These are phyloP conservation scores for Xyliphius kryptos DNA, from an alignment of 2,113 vertebrate genomes.

Conservation along the genomic window DNA sequence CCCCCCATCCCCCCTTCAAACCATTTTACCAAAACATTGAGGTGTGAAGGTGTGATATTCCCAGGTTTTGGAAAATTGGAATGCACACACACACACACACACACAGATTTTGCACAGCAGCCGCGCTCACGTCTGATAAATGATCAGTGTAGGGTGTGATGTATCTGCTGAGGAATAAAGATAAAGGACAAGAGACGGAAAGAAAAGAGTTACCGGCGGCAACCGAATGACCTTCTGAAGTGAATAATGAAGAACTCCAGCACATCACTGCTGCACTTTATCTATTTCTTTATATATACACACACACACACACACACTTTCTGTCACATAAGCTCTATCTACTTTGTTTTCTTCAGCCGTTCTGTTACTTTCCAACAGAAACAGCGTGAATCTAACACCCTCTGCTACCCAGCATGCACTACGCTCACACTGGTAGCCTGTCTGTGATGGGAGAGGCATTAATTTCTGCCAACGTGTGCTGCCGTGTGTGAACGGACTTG, in stretches of 20 bases:
- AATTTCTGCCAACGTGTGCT: conserved; percentile 24
- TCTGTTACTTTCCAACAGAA: conserved; percentile 13
- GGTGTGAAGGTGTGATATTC: too few relatives aligned
- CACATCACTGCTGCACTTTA: conserved; percentile 23
- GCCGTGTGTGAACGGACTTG: conserved; percentile 18
- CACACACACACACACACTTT: conserved; percentile 18
- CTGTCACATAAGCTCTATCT: conserved; percentile 15
- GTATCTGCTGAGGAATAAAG: conserved; percentile 5
- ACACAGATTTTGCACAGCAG: background rate
- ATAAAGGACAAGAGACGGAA: conserved; percentile 11
- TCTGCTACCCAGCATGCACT: conserved; percentile 13
- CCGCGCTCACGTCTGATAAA: background rate
- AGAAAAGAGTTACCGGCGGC: background rate
- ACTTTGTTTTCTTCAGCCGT: conserved; percentile 24
- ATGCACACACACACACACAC: too few relatives aligned
- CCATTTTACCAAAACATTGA: background rate
- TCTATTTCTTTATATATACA: conserved; percentile 30
- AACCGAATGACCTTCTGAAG: conserved; percentile 24
- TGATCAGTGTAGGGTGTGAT: conserved; percentile 3
- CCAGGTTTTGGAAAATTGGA: too few relatives aligned
- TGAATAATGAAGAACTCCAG: conserved; percentile 31
- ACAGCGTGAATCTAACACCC: conserved; percentile 23
- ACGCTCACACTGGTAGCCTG: background rate
- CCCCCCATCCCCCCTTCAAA: background rate
- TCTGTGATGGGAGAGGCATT: conserved; percentile 22